These are phyloP conservation scores for Oasisia sp. DNA, from an alignment of 2,888 invertebrate genomes.

Conservation along the genomic window DNA sequence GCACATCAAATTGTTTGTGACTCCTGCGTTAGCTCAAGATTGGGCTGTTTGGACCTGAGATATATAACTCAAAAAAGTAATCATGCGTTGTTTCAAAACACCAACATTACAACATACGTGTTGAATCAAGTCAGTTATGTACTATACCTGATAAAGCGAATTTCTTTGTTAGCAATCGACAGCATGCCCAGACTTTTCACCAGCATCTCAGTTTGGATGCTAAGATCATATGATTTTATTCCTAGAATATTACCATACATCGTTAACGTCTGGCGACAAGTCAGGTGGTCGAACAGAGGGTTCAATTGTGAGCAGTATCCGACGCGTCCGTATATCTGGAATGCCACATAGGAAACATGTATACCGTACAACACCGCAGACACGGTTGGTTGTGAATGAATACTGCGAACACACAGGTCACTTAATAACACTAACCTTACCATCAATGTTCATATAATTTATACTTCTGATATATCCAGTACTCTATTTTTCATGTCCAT, in stretches of 20 bases:
- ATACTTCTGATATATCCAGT: too few species aligned
- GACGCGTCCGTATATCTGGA: not conserved
- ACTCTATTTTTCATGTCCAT: too few species aligned
- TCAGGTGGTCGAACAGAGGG: not conserved
- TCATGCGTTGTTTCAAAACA: not conserved
- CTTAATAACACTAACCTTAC: too few species aligned
- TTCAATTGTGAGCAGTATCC: not conserved
- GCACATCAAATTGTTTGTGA: not conserved
- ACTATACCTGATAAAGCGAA: not conserved
- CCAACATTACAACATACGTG: not conserved
- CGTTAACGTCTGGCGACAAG: not conserved
- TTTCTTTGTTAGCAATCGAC: not conserved
- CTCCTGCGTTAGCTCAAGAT: too few species aligned
- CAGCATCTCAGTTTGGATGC: not conserved
- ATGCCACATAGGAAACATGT: not conserved
- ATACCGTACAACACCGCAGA: not conserved
- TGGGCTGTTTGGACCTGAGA: too few species aligned
- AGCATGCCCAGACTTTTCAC: not conserved
- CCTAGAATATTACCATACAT: not conserved
- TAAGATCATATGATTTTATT: not conserved
- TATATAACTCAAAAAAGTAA: not conserved
- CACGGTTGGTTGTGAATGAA: too few species aligned
- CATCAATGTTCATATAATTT: too few species aligned
- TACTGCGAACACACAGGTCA: too few species aligned
- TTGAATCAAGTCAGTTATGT: not conserved